phyloP scores from a whole-genome alignment of 1,140 invertebrate genomes.

The Rhynchophorus ferrugineus region DNA sequence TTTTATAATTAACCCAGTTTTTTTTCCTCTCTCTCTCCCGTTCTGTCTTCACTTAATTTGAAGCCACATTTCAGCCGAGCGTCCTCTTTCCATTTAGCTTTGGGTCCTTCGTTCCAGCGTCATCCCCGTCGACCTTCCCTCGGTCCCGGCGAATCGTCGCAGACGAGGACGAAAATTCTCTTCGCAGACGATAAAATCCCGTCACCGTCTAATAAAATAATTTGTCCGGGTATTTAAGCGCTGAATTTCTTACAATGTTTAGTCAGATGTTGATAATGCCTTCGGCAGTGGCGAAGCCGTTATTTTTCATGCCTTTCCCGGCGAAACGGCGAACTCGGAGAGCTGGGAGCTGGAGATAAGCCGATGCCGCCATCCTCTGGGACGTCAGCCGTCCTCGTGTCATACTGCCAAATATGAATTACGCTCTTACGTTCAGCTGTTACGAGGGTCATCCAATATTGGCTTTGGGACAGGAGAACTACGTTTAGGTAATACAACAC shows the following conservation, averaged over 20 bases:
- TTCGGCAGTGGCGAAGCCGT: conserved; percentile 32
- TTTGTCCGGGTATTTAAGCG: conserved; percentile 27
- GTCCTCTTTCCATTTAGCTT: neutral
- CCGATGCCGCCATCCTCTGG: conserved; percentile 27
- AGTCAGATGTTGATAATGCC: conserved; percentile 34
- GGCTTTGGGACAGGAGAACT: too few species aligned
- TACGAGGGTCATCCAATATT: too few species aligned
- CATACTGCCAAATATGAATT: conserved; percentile 31
- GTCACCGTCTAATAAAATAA: conserved; percentile 25
- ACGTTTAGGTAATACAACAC: too few species aligned
- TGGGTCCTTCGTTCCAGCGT: neutral
- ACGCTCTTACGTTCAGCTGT: conserved; percentile 21
- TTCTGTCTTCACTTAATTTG: too few species aligned
- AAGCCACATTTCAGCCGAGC: neutral
- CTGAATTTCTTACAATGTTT: conserved; percentile 33
- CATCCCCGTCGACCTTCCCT: neutral
- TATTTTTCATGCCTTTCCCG: conserved; percentile 34
- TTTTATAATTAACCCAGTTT: neutral
- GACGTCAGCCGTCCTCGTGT: conserved; percentile 18
- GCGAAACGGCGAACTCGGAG: conserved; percentile 9
- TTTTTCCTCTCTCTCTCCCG: too few species aligned
- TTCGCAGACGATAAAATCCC: conserved; percentile 18
- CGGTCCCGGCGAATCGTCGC: too few species aligned
- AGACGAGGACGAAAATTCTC: neutral
- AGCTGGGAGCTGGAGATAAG: conserved; percentile 35